Conservation (phyloP, 2,888 invertebrate genomes). For the Pandemis heparana region DNA sequence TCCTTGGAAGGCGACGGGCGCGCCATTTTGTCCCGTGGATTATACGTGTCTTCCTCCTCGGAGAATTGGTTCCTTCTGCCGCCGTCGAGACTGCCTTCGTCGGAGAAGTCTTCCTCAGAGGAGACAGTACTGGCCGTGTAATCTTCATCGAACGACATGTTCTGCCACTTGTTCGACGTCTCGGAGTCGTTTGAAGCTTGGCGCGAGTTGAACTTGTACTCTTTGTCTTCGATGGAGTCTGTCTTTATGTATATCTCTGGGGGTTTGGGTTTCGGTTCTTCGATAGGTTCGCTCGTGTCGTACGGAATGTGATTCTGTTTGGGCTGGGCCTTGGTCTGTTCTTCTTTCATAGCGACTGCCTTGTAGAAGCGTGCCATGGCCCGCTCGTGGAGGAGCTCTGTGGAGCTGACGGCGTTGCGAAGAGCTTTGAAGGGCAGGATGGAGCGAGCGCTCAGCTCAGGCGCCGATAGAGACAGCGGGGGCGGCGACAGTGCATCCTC, state of each 20-base stretch:
- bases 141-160: conserved; percentile 84
- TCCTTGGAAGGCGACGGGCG: conserved; percentile 62
- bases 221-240: conserved; percentile 67
- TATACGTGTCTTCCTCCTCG: conserved; percentile 88
- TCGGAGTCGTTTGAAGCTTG: conserved; percentile 66
- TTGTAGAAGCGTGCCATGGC: conserved; percentile 93
- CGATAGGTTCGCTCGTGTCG: conserved; percentile 43
- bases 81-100: conserved; percentile 73
- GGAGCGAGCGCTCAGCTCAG: conserved; percentile 87
- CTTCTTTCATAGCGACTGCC: conserved; percentile 91
- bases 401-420: conserved; percentile 92
- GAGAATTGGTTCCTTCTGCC: conserved; percentile 66
- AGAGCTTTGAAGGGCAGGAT: conserved; percentile 86
- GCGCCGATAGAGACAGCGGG: conserved; percentile 92
- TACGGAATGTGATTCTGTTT: conserved; percentile 72
- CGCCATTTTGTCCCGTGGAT: conserved; percentile 86
- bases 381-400: conserved; percentile 92
- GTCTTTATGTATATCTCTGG: conserved; percentile 70
- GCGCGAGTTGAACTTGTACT: conserved; percentile 59
- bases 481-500: conserved; percentile 90
- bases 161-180: conserved; percentile 77
- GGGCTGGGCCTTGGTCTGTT: conserved; percentile 74
- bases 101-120: conserved; percentile 77
- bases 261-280: conserved; percentile 51
- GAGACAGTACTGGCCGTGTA: conserved; percentile 88